Conservation (phyloP, 2,888 invertebrate species). For the Patella pellucida region DNA sequence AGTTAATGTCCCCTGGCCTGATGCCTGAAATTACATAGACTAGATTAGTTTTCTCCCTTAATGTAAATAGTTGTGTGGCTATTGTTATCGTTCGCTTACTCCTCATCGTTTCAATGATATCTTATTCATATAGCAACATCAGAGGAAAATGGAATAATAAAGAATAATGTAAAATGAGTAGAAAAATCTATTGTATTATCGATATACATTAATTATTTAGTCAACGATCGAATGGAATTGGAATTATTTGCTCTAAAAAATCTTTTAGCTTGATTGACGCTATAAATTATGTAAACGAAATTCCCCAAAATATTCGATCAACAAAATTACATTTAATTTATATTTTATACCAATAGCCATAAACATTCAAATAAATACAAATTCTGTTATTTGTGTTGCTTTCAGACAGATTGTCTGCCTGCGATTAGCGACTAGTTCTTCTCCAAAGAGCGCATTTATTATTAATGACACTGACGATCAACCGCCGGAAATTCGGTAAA, state of each 20-base stretch:
- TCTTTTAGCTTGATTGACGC: slow-evolving; percentile 9
- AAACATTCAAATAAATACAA: slow-evolving; percentile 5
- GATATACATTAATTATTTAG: slow-evolving; percentile 5
- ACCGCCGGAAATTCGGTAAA: slow-evolving; percentile 12
- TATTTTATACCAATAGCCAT: slow-evolving; percentile 7
- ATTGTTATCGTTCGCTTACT: neutral
- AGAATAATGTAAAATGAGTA: neutral
- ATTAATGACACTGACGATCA: slow-evolving; percentile 11
- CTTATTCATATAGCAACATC: neutral
- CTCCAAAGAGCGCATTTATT: slow-evolving; percentile 7
- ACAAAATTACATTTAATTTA: slow-evolving; percentile 7
- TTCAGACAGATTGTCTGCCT: slow-evolving; percentile 2
- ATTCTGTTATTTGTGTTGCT: slow-evolving; percentile 10
- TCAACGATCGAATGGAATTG: slow-evolving; percentile 7
- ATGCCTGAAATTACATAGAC: no score
- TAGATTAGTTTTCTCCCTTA: no score
- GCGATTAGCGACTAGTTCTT: slow-evolving; percentile 9
- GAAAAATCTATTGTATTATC: slow-evolving; percentile 9
- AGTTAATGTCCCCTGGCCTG: no score
- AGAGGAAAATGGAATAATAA: neutral
- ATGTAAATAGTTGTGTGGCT: neutral
- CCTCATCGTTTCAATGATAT: slow-evolving; percentile 3
- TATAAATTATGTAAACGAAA: neutral
- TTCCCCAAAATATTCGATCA: slow-evolving; percentile 3
- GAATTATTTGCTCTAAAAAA: slow-evolving; percentile 3